Conservation (phyloP, 2,113 vertebrate species). For the Cyphomyrus plagiostoma region DNA sequence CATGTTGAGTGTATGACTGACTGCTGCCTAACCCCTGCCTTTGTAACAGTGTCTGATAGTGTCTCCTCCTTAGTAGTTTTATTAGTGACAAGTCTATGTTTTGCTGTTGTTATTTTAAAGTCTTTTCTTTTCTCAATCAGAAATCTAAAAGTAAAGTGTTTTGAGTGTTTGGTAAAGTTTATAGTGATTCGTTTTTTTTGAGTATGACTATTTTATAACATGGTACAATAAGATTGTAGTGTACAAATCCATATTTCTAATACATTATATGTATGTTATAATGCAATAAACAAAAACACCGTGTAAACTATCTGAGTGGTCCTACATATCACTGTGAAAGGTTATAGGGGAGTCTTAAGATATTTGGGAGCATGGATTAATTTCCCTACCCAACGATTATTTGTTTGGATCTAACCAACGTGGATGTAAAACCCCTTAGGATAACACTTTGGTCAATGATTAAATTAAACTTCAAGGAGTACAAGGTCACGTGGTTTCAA, state of each 20-base stretch:
- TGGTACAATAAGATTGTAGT: constrained; percentile 77
- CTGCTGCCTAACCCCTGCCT: not conserved
- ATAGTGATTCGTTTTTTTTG: constrained; percentile 68
- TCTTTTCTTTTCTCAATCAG: constrained; percentile 37
- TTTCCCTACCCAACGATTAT: not conserved
- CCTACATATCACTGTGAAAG: not conserved
- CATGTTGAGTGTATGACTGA: not conserved
- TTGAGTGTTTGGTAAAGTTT: constrained; percentile 71
- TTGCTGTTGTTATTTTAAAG: constrained; percentile 26
- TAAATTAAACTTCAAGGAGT: not conserved
- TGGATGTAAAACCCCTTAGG: not conserved
- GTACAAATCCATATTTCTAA: constrained; percentile 76
- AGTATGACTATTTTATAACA: constrained; percentile 72
- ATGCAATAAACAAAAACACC: constrained; percentile 70
- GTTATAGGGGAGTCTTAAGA: not conserved
- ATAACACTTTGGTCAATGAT: not conserved
- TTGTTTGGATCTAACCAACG: not conserved
- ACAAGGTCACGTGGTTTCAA: not conserved
- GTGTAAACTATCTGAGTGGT: constrained; percentile 31
- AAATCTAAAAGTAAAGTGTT: constrained; percentile 56
- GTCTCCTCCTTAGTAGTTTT: constrained; percentile 29
- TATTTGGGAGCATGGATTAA: not conserved
- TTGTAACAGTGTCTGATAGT: constrained; percentile 32
- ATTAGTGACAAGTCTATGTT: constrained; percentile 29
- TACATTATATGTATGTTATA: constrained; percentile 70